phyloP scores from a whole-genome alignment of 2,888 invertebrate genomes.

The Idaea aversata region DNA sequence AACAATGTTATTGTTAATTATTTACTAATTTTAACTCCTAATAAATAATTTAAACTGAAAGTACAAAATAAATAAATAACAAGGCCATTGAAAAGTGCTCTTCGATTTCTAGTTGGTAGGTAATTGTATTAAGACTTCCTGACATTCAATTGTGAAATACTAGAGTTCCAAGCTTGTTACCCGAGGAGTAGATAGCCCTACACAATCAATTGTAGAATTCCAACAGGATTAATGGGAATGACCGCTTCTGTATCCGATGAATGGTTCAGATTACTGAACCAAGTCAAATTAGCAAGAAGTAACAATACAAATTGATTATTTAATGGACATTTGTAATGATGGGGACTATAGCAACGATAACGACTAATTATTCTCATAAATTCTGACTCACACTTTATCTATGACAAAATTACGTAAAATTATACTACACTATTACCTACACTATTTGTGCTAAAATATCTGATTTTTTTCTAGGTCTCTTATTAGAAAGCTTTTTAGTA shows the following conservation, averaged over 20 bases:
- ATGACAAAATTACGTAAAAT: no score
- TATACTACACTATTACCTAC: no score
- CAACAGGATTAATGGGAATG: conserved; percentile 60
- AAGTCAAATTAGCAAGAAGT: conserved; percentile 6
- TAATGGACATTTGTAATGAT: no score
- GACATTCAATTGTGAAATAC: conserved; percentile 68
- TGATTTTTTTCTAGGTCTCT: no score
- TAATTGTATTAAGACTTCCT: conserved; percentile 11
- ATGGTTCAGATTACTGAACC: background rate
- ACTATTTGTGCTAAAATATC: no score
- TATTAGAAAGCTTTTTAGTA: no score
- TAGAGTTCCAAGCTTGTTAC: background rate
- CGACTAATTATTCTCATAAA: no score
- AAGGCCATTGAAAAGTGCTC: background rate
- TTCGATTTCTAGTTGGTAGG: background rate
- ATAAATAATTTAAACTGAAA: background rate
- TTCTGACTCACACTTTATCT: no score
- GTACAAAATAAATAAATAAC: background rate
- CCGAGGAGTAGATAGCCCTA: conserved; percentile 10
- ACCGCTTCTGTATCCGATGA: conserved; percentile 24
- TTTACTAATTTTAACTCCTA: no score
- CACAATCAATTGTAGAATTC: conserved; percentile 69
- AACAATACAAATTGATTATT: background rate
- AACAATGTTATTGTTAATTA: no score
- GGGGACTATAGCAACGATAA: no score